These are phyloP conservation scores for Flabesymbios commensalis DNA, from an alignment of 2,888 invertebrate genomes.

Conservation along the genomic window DNA sequence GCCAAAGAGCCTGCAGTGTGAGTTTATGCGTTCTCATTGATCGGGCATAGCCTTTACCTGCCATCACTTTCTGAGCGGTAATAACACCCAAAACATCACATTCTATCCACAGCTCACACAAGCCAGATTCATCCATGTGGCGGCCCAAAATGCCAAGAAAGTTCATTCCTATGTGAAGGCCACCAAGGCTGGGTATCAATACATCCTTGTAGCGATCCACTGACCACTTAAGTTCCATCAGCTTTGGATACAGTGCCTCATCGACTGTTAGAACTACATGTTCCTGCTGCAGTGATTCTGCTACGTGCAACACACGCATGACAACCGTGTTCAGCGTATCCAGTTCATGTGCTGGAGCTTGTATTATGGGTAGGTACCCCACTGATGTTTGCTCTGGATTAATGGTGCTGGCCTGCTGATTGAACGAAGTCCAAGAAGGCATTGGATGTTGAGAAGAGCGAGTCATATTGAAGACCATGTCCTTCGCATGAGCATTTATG, in stretches of 20 bases:
- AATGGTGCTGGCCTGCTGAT: too few relatives aligned
- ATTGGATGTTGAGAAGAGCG: too few relatives aligned
- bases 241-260: conserved; percentile 10
- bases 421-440: too few relatives aligned
- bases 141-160: conserved; percentile 16
- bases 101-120: conserved; percentile 21
- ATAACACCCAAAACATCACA: conserved; percentile 12
- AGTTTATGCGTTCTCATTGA: conserved; percentile 18
- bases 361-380: too few relatives aligned
- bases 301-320: not conserved
- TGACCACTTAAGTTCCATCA: conserved; percentile 14
- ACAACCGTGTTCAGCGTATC: conserved; percentile 20
- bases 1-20: conserved; percentile 12
- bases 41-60: conserved; percentile 16
- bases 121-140: conserved; percentile 17
- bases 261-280: conserved; percentile 6
- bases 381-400: too few relatives aligned
- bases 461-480: too few relatives aligned
- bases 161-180: conserved; percentile 20
- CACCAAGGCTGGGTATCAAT: conserved; percentile 12
- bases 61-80: conserved; percentile 12
- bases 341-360: conserved; percentile 18
- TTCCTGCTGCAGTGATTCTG: not conserved
- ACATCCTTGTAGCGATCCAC: conserved; percentile 1
- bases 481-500: too few relatives aligned